Evolutionary conservation across 2,888 invertebrate species (phyloP).

Genomic region (Meloe dianella): DNA sequence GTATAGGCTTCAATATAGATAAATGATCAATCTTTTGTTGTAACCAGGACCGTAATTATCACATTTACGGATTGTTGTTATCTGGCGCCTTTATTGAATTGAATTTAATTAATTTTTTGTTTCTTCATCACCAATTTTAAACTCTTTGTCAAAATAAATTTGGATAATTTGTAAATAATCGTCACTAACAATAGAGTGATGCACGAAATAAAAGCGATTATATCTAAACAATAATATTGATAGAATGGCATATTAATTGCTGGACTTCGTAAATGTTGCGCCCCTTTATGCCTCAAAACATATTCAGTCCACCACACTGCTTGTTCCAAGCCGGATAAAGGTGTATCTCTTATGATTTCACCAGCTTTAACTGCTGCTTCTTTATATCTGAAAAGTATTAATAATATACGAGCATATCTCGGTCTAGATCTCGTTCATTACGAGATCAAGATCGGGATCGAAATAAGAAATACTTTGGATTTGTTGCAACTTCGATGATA

Average conservation of each 20-base stretch:
- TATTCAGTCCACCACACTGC: conserved; percentile 51
- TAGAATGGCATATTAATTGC: conserved; percentile 41
- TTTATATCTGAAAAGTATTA: conserved; percentile 38
- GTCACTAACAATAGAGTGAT: not conserved
- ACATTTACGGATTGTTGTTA: too few relatives aligned
- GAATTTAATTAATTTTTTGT: not conserved
- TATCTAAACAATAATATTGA: conserved; percentile 43
- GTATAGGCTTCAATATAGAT: too few relatives aligned
- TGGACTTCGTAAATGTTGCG: conserved; percentile 41
- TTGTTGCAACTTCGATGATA: conserved; percentile 45
- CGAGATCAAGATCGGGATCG: not conserved
- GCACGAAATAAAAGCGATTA: conserved; percentile 35
- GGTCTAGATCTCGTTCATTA: too few relatives aligned
- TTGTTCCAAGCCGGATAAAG: conserved; percentile 42
- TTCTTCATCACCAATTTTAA: not conserved
- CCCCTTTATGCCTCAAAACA: conserved; percentile 45
- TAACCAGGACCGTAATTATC: too few relatives aligned
- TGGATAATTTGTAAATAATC: not conserved
- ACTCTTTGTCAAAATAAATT: not conserved
- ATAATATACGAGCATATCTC: too few relatives aligned
- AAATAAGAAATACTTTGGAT: conserved; percentile 40
- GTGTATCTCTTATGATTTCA: conserved; percentile 34
- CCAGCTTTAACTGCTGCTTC: conserved; percentile 33
- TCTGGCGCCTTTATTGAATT: too few relatives aligned
- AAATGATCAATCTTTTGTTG: too few relatives aligned